Conservation (phyloP, 2,888 invertebrate genomes). For the Chymomyza amoena region DNA sequence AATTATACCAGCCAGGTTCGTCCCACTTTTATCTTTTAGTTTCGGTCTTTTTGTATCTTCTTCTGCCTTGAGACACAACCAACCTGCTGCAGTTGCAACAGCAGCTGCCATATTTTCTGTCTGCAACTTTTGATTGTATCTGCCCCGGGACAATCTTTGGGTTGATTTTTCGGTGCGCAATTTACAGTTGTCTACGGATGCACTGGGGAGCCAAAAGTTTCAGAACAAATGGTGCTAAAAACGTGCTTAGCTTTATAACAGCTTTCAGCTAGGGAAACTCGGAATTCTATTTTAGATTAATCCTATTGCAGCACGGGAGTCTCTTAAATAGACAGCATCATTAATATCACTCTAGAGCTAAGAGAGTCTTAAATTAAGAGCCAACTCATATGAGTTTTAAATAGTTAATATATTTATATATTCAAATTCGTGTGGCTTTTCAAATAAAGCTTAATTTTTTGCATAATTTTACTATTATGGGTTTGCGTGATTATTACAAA, state of each 20-base stretch:
- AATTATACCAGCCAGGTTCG: constrained; percentile 33
- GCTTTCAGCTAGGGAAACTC: background rate
- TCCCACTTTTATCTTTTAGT: constrained; percentile 11
- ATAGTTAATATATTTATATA: background rate
- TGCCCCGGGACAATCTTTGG: background rate
- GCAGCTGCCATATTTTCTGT: background rate
- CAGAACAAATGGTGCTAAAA: background rate
- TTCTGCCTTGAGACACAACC: background rate
- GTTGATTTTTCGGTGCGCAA: constrained; percentile 22
- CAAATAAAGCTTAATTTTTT: background rate
- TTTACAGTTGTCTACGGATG: constrained; percentile 27
- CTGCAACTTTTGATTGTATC: background rate
- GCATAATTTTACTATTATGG: background rate
- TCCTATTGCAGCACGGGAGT: background rate
- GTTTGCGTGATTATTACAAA: background rate
- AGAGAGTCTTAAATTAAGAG: background rate
- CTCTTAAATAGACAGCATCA: background rate
- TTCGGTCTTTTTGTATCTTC: constrained; percentile 8
- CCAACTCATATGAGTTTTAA: background rate
- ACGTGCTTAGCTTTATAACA: no score
- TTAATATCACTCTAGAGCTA: background rate
- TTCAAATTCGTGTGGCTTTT: background rate
- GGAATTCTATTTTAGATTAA: background rate
- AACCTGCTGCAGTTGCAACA: background rate
- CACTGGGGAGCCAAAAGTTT: constrained; percentile 17